Conservation (phyloP, 2,797 vertebrate genomes). For the Champsocephalus gunnari region DNA sequence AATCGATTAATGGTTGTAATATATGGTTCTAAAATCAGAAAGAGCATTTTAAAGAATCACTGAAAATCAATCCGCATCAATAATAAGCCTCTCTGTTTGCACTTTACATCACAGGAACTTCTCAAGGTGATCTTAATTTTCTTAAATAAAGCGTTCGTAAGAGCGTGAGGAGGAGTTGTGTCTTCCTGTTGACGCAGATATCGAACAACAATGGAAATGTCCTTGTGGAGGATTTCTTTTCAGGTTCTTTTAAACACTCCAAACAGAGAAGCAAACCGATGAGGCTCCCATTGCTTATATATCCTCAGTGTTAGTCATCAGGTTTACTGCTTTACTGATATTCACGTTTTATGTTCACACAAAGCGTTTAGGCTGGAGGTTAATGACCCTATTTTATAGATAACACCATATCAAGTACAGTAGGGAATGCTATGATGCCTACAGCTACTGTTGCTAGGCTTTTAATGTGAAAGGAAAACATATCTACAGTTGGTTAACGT, state of each 20-base stretch:
- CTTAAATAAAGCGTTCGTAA: neutral
- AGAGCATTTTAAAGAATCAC: neutral
- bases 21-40: neutral
- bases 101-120: constrained; percentile 2
- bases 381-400: no score
- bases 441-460: no score
- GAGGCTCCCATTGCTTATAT: no score
- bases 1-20: no score
- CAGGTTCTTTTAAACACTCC: neutral
- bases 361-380: no score
- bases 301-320: no score
- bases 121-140: neutral
- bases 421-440: no score
- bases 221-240: neutral
- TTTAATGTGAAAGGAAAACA: no score
- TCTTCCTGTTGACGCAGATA: neutral
- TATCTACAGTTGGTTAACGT: no score
- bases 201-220: neutral
- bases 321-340: no score
- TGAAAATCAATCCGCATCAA: neutral
- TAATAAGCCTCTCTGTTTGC: neutral
- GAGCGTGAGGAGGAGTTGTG: neutral
- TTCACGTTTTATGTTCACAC: no score
- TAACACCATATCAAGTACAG: no score
- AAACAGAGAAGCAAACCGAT: neutral